These are phyloP conservation scores for Gallinago media DNA, from an alignment of 2,113 vertebrate genomes.

Conservation along the genomic window DNA sequence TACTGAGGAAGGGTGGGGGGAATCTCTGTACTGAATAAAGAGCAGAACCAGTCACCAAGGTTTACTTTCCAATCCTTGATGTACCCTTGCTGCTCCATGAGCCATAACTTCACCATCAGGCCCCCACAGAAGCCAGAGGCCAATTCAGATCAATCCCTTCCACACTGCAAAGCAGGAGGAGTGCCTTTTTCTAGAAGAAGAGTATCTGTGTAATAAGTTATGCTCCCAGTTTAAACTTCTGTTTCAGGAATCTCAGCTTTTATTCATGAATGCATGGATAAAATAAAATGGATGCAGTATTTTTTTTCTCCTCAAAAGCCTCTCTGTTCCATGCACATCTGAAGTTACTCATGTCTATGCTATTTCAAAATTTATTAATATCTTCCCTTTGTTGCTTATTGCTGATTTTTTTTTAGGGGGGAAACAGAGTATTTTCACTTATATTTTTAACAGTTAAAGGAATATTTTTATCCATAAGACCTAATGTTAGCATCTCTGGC, in stretches of 20 bases:
- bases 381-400: not conserved
- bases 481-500: not conserved
- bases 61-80: not conserved
- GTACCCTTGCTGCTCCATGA: not conserved
- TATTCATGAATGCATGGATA: not conserved
- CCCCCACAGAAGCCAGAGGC: not conserved
- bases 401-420: not conserved
- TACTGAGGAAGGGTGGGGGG: not conserved
- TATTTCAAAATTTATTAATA: not conserved
- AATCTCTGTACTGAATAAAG: not conserved
- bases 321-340: not conserved
- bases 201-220: not conserved
- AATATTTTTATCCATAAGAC: not conserved
- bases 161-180: accelerated
- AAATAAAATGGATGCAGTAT: not conserved
- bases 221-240: not conserved
- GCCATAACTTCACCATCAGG: not conserved
- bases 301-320: not conserved
- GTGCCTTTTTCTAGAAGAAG: not conserved
- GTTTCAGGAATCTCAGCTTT: not conserved
- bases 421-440: not conserved
- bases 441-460: not conserved
- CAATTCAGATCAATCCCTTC: not conserved
- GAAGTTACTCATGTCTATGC: not conserved
- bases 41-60: not conserved